A percentile compares a stretch with the other conserved stretches of the same genome.
These are phyloP conservation scores for Linurgus olivaceus DNA, from an alignment of 2,797 vertebrate species.

Conservation along the genomic window DNA sequence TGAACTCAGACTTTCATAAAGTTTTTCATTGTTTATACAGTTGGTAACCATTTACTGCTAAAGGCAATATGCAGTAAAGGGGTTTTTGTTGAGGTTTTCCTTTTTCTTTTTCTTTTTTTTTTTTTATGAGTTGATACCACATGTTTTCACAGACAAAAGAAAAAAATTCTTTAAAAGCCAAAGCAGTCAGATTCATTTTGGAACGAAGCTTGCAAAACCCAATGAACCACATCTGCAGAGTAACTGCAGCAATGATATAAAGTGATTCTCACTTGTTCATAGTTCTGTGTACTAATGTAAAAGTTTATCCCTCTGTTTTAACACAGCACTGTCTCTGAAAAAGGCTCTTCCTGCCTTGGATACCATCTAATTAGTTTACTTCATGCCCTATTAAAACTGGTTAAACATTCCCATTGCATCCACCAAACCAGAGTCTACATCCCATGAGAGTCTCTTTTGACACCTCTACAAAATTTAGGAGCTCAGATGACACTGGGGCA, in stretches of 20 bases:
- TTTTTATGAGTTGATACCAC: constrained; percentile 51
- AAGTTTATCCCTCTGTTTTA: constrained; percentile 1
- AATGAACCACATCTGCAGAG: constrained; percentile 13
- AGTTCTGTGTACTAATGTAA: background rate
- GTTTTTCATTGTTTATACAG: constrained; percentile 67
- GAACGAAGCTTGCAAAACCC: constrained; percentile 43
- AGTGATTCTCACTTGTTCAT: background rate
- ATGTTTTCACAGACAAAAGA: constrained; percentile 55
- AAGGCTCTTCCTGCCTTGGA: background rate
- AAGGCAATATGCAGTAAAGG: constrained; percentile 38
- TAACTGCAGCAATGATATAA: constrained; percentile 3
- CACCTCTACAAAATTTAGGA: constrained; percentile 18
- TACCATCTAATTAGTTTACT: background rate
- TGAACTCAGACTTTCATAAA: constrained; percentile 32
- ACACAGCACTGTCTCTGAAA: background rate
- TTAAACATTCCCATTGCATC: background rate
- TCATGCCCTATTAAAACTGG: background rate
- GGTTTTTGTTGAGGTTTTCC: background rate
- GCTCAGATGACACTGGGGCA: background rate
- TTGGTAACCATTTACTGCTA: constrained; percentile 66
- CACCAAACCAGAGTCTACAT: background rate
- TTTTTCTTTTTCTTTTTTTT: background rate
- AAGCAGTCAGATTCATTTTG: constrained; percentile 51
- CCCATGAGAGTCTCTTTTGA: background rate
- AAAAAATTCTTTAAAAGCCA: constrained; percentile 15